Evolutionary conservation across 2,888 invertebrate species (phyloP), one percentile per base, ranked within the genome.

Genomic region (Platycheirus rosarum): DNA sequence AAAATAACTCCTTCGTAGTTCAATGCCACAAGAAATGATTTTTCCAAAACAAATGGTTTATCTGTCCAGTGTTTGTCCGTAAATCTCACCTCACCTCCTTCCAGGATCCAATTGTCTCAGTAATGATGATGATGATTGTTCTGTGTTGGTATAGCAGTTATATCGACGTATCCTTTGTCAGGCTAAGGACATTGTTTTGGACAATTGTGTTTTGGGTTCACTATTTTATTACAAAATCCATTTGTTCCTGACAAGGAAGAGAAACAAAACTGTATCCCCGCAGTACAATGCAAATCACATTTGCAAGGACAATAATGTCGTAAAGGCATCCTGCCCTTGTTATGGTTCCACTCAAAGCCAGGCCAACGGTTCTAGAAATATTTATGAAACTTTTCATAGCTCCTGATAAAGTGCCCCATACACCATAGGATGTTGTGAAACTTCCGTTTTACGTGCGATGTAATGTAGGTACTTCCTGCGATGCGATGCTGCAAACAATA

Each of bases 181-280:
- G 1, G 20, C 16, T 48, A 9, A 60, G 14, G 49, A 60, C 14
- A 42, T 32, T 60, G 57, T 51, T 35, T 49, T 29, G 40, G 23
- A 40, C 44, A 79, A 79, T 65, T 65, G 51, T 69, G 57, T 37
- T 65, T 37, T 69, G 63, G 37, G 70, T 69, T 63, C 11, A 32
- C 57, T 48, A 57, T 63, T 79, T 75, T 80, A 80, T 75, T 65
- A 60, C 49, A 42, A 66, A 75, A 75, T 80, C 70, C 57, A 80
- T 75, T 80, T 74, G 23, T 40, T 57, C 14, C 14, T 26, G 14
- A 44, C 18, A 44, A 2, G n/a, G 18, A 51, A 68, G 60, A 9
- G 18, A 26, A 49, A 13, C 42, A 5, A 42, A 69, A 29, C 14
- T 51, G 1, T 11, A 46, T 11, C 48, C 44, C 14, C 18, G 20